Percentiles rank a stretch among this genome's conserved stretches.
Evolutionary conservation across 2,888 invertebrate species (phyloP).

Genomic region (Thera britannica): DNA sequence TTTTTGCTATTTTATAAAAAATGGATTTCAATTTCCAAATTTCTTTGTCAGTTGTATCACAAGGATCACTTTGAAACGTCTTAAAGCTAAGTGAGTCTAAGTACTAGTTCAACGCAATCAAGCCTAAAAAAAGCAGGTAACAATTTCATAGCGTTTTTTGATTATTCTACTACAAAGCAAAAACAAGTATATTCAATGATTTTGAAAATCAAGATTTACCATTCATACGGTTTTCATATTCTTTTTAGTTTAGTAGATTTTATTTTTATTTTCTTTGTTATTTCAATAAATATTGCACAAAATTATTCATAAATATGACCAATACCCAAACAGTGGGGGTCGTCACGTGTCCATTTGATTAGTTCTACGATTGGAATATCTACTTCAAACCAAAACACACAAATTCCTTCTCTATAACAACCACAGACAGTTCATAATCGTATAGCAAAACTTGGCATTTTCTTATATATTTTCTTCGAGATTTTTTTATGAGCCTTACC

Average conservation of each 20-base stretch:
- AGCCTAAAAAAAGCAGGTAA: no score
- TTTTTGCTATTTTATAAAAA: no score
- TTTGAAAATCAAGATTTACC: no score
- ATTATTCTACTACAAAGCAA: no score
- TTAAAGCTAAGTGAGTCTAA: no score
- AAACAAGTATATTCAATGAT: no score
- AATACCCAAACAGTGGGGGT: constrained; percentile 50
- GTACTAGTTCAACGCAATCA: no score
- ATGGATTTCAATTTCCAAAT: no score
- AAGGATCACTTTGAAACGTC: no score
- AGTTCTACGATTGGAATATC: constrained; percentile 64
- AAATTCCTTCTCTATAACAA: constrained; percentile 1
- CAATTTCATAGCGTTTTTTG: no score
- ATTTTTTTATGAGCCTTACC: neutral
- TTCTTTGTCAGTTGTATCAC: no score
- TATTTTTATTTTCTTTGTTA: constrained; percentile 13
- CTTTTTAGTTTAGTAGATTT: neutral
- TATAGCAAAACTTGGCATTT: constrained; percentile 5
- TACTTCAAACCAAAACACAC: constrained; percentile 15
- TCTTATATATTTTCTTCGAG: constrained; percentile 4
- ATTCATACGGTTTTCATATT: neutral
- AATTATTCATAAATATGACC: constrained; percentile 50
- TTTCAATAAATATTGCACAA: constrained; percentile 43
- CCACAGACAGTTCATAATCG: neutral
- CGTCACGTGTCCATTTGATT: constrained; percentile 75